Percentiles rank a stretch among this genome's conserved stretches.
These are phyloP conservation scores for Catocala nupta DNA, from an alignment of 2,888 invertebrate genomes.

Conservation along the genomic window DNA sequence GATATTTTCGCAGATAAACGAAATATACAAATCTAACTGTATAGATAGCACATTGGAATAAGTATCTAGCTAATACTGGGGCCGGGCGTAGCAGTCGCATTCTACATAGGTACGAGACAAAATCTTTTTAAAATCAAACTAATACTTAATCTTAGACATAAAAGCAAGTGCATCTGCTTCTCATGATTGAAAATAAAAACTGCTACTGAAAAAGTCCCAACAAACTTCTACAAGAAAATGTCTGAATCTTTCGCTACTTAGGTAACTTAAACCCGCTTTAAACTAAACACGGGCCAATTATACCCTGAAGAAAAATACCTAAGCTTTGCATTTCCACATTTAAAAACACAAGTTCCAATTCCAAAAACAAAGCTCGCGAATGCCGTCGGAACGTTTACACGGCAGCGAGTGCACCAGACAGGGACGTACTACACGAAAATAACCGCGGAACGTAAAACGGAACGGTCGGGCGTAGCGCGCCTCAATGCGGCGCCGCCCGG, in stretches of 20 bases:
- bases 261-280: constrained; percentile 13
- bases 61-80: too few species aligned
- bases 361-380: constrained; percentile 66
- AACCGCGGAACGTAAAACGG: constrained; percentile 66
- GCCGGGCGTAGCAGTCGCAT: too few species aligned
- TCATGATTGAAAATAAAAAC: background rate
- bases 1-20: too few species aligned
- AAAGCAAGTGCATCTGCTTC: too few species aligned
- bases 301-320: constrained; percentile 33
- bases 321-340: constrained; percentile 41
- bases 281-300: constrained; percentile 35
- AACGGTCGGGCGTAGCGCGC: constrained; percentile 51
- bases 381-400: constrained; percentile 54
- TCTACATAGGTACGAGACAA: too few species aligned
- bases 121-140: too few species aligned
- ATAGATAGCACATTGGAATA: too few species aligned
- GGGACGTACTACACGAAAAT: constrained; percentile 66
- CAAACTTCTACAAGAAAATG: background rate
- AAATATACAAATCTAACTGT: too few species aligned
- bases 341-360: constrained; percentile 62
- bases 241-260: background rate
- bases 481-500: constrained; percentile 50
- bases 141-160: too few species aligned
- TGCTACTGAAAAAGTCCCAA: background rate
- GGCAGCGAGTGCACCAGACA: constrained; percentile 67